phyloP scores from a whole-genome alignment of 2,113 vertebrate genomes.

The Ciconia maguari region DNA sequence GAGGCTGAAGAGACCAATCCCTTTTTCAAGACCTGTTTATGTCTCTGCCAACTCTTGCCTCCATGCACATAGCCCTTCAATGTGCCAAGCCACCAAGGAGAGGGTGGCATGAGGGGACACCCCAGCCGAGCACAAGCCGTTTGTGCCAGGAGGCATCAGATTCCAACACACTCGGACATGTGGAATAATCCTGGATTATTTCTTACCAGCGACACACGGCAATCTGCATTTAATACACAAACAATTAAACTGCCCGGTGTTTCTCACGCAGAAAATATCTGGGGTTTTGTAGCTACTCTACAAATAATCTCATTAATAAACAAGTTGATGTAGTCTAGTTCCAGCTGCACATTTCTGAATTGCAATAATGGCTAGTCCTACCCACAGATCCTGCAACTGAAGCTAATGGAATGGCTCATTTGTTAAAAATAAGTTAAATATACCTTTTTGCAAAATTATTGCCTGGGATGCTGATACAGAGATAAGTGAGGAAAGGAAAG shows the following conservation, averaged over 20 bases:
- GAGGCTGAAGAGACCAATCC: not conserved
- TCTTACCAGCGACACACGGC: not conserved
- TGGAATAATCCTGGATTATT: not conserved
- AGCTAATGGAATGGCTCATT: not conserved
- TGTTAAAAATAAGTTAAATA: not conserved
- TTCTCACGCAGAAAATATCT: not conserved
- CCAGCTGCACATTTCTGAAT: not conserved
- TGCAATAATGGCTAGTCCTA: not conserved
- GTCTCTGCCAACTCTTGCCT: not conserved
- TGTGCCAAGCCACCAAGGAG: not conserved
- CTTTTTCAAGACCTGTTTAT: not conserved
- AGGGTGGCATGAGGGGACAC: fast-evolving
- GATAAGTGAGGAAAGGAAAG: not conserved
- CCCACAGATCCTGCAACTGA: not conserved
- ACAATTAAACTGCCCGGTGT: not conserved
- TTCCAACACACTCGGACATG: not conserved
- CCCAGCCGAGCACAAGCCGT: fast-evolving
- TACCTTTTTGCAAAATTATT: not conserved
- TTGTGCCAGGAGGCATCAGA: not conserved
- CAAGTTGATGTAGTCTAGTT: not conserved
- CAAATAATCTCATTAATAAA: not conserved
- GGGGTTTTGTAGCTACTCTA: not conserved
- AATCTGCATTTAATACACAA: not conserved
- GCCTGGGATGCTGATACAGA: not conserved
- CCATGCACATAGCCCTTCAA: not conserved